These are phyloP conservation scores for Nemotelus pantherinus DNA, from an alignment of 2,888 invertebrate genomes.

Conservation along the genomic window DNA sequence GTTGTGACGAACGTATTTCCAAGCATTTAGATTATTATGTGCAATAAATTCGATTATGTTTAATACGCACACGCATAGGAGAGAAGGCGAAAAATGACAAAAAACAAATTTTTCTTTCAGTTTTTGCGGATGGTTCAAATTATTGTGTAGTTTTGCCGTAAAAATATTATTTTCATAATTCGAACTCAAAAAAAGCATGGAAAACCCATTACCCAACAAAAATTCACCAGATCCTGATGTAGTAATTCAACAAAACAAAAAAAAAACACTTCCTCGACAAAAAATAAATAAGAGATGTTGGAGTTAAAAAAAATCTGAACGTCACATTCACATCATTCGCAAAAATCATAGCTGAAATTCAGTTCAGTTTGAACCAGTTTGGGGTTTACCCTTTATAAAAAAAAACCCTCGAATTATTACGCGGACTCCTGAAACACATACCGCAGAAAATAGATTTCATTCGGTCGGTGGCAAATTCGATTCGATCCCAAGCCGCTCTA, in stretches of 20 bases:
- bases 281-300: slow-evolving; percentile 12
- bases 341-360: slow-evolving; percentile 25
- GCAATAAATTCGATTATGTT: not conserved
- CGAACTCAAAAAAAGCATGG: not conserved
- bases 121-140: slow-evolving; percentile 10
- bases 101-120: slow-evolving; percentile 49
- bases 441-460: slow-evolving; percentile 22
- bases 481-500: slow-evolving; percentile 47
- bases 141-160: too few relatives aligned
- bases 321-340: slow-evolving; percentile 48
- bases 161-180: too few relatives aligned
- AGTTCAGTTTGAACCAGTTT: not conserved
- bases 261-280: slow-evolving; percentile 1
- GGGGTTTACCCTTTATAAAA: slow-evolving; percentile 23
- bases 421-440: slow-evolving; percentile 9
- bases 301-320: slow-evolving; percentile 36
- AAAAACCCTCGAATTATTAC: not conserved
- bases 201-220: not conserved
- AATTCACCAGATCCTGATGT: too few relatives aligned
- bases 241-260: not conserved
- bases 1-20: too few relatives aligned
- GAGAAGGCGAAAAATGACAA: slow-evolving; percentile 48
- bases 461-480: slow-evolving; percentile 44
- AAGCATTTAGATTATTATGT: too few relatives aligned
- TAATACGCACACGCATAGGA: not conserved